phyloP scores from a whole-genome alignment of 35 echinoderm and acorn worm genomes.

The Stichopus chloronotus region DNA sequence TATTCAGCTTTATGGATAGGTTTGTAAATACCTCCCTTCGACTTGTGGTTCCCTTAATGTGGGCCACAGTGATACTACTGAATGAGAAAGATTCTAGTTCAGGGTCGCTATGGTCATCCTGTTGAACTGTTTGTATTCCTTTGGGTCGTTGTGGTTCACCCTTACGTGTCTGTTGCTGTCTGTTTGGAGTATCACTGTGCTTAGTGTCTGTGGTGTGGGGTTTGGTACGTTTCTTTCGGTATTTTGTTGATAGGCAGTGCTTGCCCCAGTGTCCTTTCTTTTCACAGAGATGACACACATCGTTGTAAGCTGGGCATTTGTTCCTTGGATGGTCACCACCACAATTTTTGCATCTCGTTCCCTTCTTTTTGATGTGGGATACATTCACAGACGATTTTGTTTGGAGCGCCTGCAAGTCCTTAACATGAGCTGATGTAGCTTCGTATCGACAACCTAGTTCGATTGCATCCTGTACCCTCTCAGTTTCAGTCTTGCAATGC shows the following conservation, averaged over 20 bases:
- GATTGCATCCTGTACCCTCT: neutral
- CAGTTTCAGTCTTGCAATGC: slow-evolving; percentile 9
- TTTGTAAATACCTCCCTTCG: neutral
- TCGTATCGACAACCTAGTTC: neutral
- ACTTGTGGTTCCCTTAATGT: no score
- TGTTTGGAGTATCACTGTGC: neutral
- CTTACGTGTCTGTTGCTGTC: neutral
- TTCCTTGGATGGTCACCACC: slow-evolving; percentile 34
- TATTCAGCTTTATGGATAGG: neutral
- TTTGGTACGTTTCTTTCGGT: neutral
- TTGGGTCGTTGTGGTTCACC: no score
- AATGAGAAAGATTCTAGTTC: neutral
- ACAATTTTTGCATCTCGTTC: slow-evolving; percentile 31
- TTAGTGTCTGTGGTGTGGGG: neutral
- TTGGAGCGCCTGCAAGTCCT: no score
- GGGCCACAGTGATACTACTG: neutral
- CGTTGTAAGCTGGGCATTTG: slow-evolving; percentile 5
- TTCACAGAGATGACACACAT: neutral
- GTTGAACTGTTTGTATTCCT: no score
- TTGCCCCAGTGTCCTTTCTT: slow-evolving; percentile 50
- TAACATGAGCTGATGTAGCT: neutral
- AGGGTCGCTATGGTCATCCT: neutral
- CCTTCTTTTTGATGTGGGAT: neutral
- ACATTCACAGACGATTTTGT: no score
- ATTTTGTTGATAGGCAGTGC: neutral